A percentile compares a stretch with the other conserved stretches of the same genome.
phyloP scores from a whole-genome alignment of 2,888 invertebrate genomes.

The Arge pagana region DNA sequence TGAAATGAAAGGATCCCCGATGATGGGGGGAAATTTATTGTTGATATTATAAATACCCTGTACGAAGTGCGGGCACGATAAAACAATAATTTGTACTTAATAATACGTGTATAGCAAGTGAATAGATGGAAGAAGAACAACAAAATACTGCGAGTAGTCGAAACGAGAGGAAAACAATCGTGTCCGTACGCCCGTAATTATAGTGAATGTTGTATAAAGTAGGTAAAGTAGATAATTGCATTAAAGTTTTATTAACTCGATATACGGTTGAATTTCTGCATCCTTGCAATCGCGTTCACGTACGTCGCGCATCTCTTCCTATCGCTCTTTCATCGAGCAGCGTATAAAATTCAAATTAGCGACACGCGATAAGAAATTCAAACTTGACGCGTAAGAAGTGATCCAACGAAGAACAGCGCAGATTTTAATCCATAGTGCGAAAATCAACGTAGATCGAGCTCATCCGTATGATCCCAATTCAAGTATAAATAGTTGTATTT shows the following conservation, averaged over 20 bases:
- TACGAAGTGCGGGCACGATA: slow-evolving; percentile 8
- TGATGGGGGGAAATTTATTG: slow-evolving; percentile 1
- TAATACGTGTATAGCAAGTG: not conserved
- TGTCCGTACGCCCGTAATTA: slow-evolving; percentile 36
- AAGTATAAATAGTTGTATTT: not conserved
- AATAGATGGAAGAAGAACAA: not conserved
- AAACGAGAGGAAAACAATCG: slow-evolving; percentile 36
- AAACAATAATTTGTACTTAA: not conserved
- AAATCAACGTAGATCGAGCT: not conserved
- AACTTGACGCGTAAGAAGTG: too few species aligned
- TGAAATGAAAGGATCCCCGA: not conserved
- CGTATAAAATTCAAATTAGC: too few species aligned
- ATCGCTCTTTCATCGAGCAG: too few species aligned
- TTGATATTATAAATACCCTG: not conserved
- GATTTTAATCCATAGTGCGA: too few species aligned
- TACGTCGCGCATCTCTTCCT: slow-evolving; percentile 29
- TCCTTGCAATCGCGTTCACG: slow-evolving; percentile 45
- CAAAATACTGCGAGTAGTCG: slow-evolving; percentile 33
- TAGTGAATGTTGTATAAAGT: slow-evolving; percentile 51
- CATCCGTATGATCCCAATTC: not conserved
- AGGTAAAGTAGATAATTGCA: slow-evolving; percentile 45
- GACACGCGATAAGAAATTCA: too few species aligned
- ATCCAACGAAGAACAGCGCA: too few species aligned
- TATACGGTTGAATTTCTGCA: slow-evolving; percentile 39
- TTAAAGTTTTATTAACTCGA: slow-evolving; percentile 41